Evolutionary conservation across 1,140 invertebrate genomes (phyloP).

Genomic region (Neodiprion fabricii): DNA sequence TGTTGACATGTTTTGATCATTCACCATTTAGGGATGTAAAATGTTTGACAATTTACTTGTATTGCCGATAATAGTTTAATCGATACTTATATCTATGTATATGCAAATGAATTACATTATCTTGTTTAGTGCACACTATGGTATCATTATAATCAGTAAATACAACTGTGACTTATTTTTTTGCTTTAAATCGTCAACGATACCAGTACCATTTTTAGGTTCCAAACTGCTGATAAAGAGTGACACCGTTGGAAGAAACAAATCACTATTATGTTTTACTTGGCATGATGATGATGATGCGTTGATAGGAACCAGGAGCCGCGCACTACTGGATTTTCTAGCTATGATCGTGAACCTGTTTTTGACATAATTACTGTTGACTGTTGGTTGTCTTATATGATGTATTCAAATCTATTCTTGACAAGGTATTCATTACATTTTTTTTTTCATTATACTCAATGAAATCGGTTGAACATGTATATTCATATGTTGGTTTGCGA

Average conservation of each 20-base stretch:
- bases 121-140: neutral
- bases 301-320: neutral
- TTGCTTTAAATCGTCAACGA: neutral
- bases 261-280: too few relatives aligned
- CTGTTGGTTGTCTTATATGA: neutral
- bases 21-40: constrained; percentile 29
- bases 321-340: neutral
- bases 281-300: neutral
- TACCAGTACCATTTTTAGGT: constrained; percentile 7
- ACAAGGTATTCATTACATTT: neutral
- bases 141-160: constrained; percentile 5
- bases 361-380: neutral
- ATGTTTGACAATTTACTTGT: constrained; percentile 29
- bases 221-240: neutral
- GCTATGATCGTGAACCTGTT: neutral
- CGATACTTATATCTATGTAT: neutral
- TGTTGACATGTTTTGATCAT: constrained; percentile 26
- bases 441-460: neutral
- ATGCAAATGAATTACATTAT: neutral
- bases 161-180: constrained; percentile 5
- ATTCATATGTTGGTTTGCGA: too few relatives aligned
- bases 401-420: neutral
- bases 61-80: constrained; percentile 24
- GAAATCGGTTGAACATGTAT: neutral
- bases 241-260: neutral